phyloP scores from a whole-genome alignment of 2,113 vertebrate species.

The Nibea albiflora region DNA sequence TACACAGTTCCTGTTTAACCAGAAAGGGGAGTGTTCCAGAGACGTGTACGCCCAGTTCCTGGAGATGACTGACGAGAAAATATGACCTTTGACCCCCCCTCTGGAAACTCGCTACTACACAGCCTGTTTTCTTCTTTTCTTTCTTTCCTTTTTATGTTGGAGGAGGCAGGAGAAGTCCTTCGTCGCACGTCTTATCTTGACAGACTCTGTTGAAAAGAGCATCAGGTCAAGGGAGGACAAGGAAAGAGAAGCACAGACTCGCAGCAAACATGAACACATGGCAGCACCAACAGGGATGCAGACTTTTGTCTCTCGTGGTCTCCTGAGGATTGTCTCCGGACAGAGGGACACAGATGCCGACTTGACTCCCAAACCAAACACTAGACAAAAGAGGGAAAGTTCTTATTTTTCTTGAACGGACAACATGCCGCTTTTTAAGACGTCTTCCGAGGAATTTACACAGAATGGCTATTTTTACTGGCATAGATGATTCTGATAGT shows the following conservation, averaged over 20 bases:
- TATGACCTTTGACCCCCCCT: slow-evolving; percentile 83
- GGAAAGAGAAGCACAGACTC: slow-evolving; percentile 24
- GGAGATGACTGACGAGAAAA: slow-evolving; percentile 98
- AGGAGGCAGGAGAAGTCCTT: slow-evolving; percentile 23
- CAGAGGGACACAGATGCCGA: neutral
- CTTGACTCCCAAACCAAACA: slow-evolving; percentile 51
- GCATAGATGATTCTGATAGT: slow-evolving; percentile 60
- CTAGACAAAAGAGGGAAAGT: slow-evolving; percentile 49
- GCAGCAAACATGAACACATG: neutral
- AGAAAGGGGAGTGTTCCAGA: slow-evolving; percentile 96
- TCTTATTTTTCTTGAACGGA: slow-evolving; percentile 65
- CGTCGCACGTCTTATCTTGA: slow-evolving; percentile 28
- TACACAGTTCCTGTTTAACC: slow-evolving; percentile 99
- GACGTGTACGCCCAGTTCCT: slow-evolving; percentile 99
- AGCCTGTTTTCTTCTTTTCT: slow-evolving; percentile 20
- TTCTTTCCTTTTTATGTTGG: neutral
- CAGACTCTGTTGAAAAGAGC: slow-evolving; percentile 64
- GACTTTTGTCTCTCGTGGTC: slow-evolving; percentile 3
- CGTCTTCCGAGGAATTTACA: slow-evolving; percentile 80
- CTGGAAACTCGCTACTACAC: slow-evolving; percentile 44
- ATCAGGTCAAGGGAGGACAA: slow-evolving; percentile 21
- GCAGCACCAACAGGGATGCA: neutral
- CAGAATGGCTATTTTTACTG: slow-evolving; percentile 75
- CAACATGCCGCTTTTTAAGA: slow-evolving; percentile 72
- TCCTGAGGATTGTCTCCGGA: slow-evolving; percentile 22